Conservation (phyloP, 2,888 invertebrate genomes). For the Pyrocoelia pectoralis region DNA sequence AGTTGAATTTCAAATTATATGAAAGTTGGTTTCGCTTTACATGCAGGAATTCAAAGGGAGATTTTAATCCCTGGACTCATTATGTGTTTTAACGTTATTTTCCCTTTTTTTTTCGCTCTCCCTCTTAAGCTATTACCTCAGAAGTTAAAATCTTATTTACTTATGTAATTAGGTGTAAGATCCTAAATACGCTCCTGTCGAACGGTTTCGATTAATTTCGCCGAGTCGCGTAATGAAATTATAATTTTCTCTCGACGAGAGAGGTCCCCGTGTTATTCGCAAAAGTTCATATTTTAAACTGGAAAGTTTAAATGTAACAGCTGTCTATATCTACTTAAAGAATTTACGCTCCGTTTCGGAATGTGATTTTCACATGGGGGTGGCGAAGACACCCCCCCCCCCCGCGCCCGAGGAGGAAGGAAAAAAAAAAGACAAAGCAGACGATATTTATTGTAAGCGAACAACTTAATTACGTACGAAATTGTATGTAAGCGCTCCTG, state of each 20-base stretch:
- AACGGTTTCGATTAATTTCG: constrained; percentile 29
- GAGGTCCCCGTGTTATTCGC: constrained; percentile 32
- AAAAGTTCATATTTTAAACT: constrained; percentile 44
- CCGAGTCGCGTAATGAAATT: constrained; percentile 38
- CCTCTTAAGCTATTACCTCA: background rate
- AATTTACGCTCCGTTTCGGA: constrained; percentile 32
- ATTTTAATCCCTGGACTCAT: constrained; percentile 37
- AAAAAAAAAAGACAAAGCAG: too few relatives aligned
- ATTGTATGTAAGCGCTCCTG: background rate
- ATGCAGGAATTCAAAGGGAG: constrained; percentile 37
- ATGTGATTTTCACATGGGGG: constrained; percentile 31
- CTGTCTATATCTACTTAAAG: constrained; percentile 42
- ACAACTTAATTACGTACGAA: background rate
- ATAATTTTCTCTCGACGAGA: constrained; percentile 39
- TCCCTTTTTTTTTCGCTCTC: constrained; percentile 18
- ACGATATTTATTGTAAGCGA: too few relatives aligned
- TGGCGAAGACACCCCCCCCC: constrained; percentile 10
- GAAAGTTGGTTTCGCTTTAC: constrained; percentile 37
- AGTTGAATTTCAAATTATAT: constrained; percentile 43
- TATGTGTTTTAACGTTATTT: constrained; percentile 28
- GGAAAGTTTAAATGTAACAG: constrained; percentile 42
- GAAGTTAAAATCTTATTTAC: constrained; percentile 7
- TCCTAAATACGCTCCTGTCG: constrained; percentile 13
- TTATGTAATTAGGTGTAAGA: background rate
- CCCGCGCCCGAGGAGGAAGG: too few relatives aligned